Percentiles rank a stretch among this genome's conserved stretches.
Evolutionary conservation across 2,888 invertebrate genomes (phyloP).

Genomic region (Ophioninae sp.): DNA sequence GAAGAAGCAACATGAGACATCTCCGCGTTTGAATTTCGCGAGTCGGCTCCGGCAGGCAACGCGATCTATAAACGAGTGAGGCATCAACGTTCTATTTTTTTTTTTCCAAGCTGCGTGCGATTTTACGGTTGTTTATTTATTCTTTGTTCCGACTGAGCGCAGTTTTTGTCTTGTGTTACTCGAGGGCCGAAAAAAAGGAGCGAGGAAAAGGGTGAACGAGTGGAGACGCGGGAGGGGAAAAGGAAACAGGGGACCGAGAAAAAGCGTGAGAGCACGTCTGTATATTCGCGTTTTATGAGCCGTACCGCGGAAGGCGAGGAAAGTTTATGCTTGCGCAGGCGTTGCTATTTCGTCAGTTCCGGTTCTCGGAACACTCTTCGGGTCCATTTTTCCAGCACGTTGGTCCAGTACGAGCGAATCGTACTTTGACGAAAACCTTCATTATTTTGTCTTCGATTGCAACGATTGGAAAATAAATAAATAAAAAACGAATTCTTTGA

Average conservation of each 20-base stretch:
- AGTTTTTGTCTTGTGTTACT: conserved; percentile 19
- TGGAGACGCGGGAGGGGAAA: not conserved
- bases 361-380: conserved; percentile 37
- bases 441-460: not conserved
- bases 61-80: conserved; percentile 39
- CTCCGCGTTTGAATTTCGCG: conserved; percentile 29
- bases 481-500: no score
- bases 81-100: conserved; percentile 12
- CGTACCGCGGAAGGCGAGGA: conserved; percentile 13
- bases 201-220: not conserved
- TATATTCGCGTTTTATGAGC: conserved; percentile 43
- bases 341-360: conserved; percentile 1
- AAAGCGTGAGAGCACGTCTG: not conserved
- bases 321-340: conserved; percentile 31
- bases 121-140: conserved; percentile 27
- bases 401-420: conserved; percentile 8
- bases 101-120: conserved; percentile 15
- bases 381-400: conserved; percentile 5
- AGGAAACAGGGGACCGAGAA: not conserved
- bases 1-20: conserved; percentile 40
- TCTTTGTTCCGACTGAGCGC: conserved; percentile 13
- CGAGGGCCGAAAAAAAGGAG: not conserved
- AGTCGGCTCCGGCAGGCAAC: conserved; percentile 16
- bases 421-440: conserved; percentile 25
- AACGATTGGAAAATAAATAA: not conserved